Base-by-base conservation (phyloP, 2,113 vertebrate species). In the Pterocles burchelli region DNA sequence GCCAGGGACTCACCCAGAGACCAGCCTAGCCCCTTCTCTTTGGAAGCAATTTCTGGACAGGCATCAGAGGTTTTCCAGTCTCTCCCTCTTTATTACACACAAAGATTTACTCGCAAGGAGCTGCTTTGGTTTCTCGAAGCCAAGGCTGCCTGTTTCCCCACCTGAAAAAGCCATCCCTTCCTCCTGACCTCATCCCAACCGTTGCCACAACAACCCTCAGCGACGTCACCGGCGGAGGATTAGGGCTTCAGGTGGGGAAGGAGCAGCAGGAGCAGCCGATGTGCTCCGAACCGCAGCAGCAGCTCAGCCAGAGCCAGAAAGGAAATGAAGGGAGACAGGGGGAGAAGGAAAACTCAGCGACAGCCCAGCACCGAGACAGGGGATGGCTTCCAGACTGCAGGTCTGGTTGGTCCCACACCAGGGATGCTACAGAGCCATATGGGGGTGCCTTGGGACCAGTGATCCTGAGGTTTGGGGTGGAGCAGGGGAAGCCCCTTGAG, bases 131-230 rank as follows among this genome's bases (percentile, higher is more conserved):
- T 85, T 89, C 19, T 29, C 14, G 5, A 63, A 88, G 82, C 91
- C 92, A n/a, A 77, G 63, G 62, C 46, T 52, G 87, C 63, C 48
- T 51, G 17, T 36, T 88, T 34, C 75, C 73, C 21, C 75, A 68
- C 41, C 85, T 90, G 85, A 62, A 94, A 71, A 78, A 89, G 17
- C 71, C 92, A 82, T 70, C 93, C 87, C 80, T 63, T 19, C 31
- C 85, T 67, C 65, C 88, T 85, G 88, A 92, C 46, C 88, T 95
- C 95, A 95, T 86, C 90, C 85, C 94, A 85, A 20, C 36, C 6
- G 52, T 72, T 70, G 65, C 91, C 91, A 95, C 90, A 90, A 90
- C 89, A 91, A 21, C 84, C 88, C 36, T 22, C 0, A 7, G 73
- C 10, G 15, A 80, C 43, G 5, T 34, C 85, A 54, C 26, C 1